Base-by-base conservation (phyloP, 2,797 vertebrate species). In the Chaetodon trifasciatus region DNA sequence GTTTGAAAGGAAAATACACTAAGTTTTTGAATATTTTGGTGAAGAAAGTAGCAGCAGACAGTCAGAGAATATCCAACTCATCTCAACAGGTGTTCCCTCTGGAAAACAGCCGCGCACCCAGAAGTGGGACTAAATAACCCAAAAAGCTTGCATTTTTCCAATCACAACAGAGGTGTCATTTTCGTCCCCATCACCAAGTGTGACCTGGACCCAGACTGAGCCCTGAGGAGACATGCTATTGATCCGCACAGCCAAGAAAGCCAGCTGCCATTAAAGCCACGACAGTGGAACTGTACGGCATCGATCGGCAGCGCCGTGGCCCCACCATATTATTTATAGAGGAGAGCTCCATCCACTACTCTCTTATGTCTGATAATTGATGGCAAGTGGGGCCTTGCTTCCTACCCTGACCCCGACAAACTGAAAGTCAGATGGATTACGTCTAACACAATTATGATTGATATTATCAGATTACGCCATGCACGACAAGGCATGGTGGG, bases 361-460 rank as follows among this genome's bases (percentile, higher is more conserved):
- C 94, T 94, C 94, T 95, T 92, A 94, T 93, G 93, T 92, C 92
- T 96, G 95, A 96, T 98, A 97, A 98, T 98, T 97, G 97, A 97
- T 93, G 95, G 96, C 96, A 97, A 98, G 96, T 95, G 96, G 97
- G 96, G 96, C 96, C 94, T 95, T 93, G 95, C 95, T 90, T 95
- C 92, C 96, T 96, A 94, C 95, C 92, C 95, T 98, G 97, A 98
- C 97, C 96, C 95, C 91, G 82, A 93, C 93, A 93, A 95, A 95
- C 96, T 94, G 95, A 96, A 96, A 97, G 96, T 96, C 95, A 95
- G 83, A 96, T 96, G 95, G 96, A 97, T 98, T 96, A 96, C 96
- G 95, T 96, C 96, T 96, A 97, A 97, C 96, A 96, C 96, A 95
- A 97, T 98, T 97, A 97, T 96, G 96, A 97, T 95, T 96, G 96